Evolutionary conservation across 2,888 invertebrate genomes (phyloP).

Genomic region (Xestia rhomboidea): DNA sequence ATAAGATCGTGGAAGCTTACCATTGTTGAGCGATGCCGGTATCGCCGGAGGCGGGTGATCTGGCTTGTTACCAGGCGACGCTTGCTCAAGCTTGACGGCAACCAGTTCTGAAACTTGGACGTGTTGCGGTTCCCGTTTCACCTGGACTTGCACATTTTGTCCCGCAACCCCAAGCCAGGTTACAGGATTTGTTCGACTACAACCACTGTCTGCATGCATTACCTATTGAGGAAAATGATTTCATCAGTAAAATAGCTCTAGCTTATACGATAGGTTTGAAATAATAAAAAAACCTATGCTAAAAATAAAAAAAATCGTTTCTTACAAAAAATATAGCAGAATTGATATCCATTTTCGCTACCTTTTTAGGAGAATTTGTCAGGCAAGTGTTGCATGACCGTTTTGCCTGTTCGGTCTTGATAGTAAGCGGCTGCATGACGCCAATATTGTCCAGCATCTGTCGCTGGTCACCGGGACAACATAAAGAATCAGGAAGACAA

Average conservation of each 20-base stretch:
- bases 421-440: slow-evolving; percentile 88
- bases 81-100: slow-evolving; percentile 92
- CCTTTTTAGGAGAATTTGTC: slow-evolving; percentile 88
- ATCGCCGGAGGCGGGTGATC: slow-evolving; percentile 84
- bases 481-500: slow-evolving; percentile 84
- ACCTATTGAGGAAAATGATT: slow-evolving; percentile 70
- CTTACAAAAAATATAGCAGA: slow-evolving; percentile 63
- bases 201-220: slow-evolving; percentile 91
- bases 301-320: slow-evolving; percentile 44
- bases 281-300: slow-evolving; percentile 27
- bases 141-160: slow-evolving; percentile 89
- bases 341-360: slow-evolving; percentile 68
- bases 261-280: background rate
- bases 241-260: slow-evolving; percentile 4
- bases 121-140: slow-evolving; percentile 92
- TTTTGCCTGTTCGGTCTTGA: slow-evolving; percentile 89
- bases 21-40: slow-evolving; percentile 87
- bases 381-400: slow-evolving; percentile 88
- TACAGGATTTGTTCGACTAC: slow-evolving; percentile 93
- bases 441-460: slow-evolving; percentile 81
- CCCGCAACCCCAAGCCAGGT: slow-evolving; percentile 91
- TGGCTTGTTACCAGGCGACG: slow-evolving; percentile 91
- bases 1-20: slow-evolving; percentile 70
- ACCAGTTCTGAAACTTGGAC: slow-evolving; percentile 91
- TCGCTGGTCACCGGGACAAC: slow-evolving; percentile 84